A percentile compares a stretch with the other conserved stretches of the same genome.
Evolutionary conservation across 2,797 vertebrate genomes (phyloP).

Genomic region (Tokudaia tokunoshimensis): DNA sequence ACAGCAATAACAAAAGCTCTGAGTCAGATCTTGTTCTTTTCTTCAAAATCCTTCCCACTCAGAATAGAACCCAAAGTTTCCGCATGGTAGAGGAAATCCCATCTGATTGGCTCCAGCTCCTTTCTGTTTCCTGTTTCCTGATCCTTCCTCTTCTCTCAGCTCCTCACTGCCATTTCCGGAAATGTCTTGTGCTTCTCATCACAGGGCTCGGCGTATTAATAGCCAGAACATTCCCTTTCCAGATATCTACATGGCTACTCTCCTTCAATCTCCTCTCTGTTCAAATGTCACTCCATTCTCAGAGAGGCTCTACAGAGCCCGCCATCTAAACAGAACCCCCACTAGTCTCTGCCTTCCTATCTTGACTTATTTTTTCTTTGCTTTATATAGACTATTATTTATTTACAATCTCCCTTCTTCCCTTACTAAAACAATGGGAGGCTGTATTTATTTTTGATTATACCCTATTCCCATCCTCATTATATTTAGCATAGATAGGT

Average conservation of each 20-base stretch:
- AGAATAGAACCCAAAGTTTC: background rate
- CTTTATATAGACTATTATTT: background rate
- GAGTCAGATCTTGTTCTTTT: background rate
- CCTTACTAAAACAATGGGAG: background rate
- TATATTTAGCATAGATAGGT: background rate
- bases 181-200: no score
- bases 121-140: background rate
- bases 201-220: background rate
- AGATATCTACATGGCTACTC: background rate
- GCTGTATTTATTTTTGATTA: background rate
- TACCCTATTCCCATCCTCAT: background rate
- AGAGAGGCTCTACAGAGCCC: background rate
- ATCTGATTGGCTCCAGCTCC: background rate
- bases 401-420: background rate
- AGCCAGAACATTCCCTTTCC: background rate
- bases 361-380: slow-evolving; percentile 20
- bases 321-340: background rate
- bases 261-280: background rate
- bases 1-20: background rate
- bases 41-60: background rate
- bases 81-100: accelerated
- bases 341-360: background rate
- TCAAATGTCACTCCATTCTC: background rate
- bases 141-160: accelerated
- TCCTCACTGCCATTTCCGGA: background rate